Evolutionary conservation across 1,140 invertebrate genomes (phyloP).

Genomic region (Platorchestia sp.): DNA sequence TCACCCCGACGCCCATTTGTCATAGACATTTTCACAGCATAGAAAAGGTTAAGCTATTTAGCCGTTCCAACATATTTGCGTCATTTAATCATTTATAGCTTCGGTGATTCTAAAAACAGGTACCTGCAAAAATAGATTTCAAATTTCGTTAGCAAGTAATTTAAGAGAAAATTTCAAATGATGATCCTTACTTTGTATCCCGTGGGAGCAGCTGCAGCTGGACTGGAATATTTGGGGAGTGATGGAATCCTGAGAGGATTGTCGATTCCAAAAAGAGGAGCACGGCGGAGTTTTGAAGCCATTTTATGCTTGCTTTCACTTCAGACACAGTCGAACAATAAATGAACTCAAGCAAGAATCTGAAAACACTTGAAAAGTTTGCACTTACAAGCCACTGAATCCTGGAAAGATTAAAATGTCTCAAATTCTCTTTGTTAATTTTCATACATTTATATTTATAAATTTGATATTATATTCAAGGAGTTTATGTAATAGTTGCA

Average conservation of each 20-base stretch:
- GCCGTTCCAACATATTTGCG: not conserved
- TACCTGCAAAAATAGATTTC: no score
- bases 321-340: not conserved
- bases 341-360: not conserved
- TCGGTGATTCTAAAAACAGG: not conserved
- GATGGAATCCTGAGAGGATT: slow-evolving; percentile 67
- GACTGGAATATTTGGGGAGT: slow-evolving; percentile 63
- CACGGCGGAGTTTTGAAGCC: slow-evolving; percentile 72
- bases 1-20: not conserved
- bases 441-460: not conserved
- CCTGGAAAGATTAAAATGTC: not conserved
- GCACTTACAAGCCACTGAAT: not conserved
- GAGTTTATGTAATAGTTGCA: not conserved
- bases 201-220: slow-evolving; percentile 52
- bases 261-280: slow-evolving; percentile 70
- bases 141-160: no score
- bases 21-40: not conserved
- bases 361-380: not conserved
- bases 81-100: not conserved
- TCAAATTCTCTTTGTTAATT: not conserved
- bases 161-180: not conserved
- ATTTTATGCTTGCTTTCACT: slow-evolving; percentile 63
- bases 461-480: not conserved
- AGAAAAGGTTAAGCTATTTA: not conserved
- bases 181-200: slow-evolving; percentile 15